These are phyloP conservation scores for Bradypus variegatus DNA, from an alignment of 2,797 vertebrate species.

Conservation along the genomic window DNA sequence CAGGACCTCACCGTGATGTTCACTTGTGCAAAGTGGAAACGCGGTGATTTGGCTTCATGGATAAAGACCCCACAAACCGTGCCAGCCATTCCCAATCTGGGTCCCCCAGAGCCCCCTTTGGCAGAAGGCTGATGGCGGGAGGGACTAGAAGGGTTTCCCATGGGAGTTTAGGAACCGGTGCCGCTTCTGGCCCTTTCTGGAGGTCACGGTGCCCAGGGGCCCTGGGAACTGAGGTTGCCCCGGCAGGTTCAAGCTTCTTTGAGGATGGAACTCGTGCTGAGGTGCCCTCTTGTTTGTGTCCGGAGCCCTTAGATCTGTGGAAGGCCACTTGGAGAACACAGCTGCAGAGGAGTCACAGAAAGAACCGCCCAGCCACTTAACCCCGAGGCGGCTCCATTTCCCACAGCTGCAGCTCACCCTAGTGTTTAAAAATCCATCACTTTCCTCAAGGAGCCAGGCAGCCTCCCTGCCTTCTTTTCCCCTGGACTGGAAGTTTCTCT, in stretches of 20 bases:
- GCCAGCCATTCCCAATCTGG: neutral
- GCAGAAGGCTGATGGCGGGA: neutral
- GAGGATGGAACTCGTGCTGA: neutral
- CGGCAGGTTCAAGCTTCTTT: no score
- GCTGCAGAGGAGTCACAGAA: neutral
- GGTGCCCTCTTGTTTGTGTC: neutral
- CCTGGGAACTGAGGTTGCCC: no score
- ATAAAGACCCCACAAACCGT: no score
- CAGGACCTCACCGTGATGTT: neutral
- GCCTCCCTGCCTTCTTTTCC: neutral
- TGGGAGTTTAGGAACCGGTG: fast-evolving
- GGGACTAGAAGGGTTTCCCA: neutral
- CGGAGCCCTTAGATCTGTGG: neutral
- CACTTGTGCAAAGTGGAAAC: neutral
- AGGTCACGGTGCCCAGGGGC: neutral
- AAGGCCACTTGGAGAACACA: neutral
- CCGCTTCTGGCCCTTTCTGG: neutral
- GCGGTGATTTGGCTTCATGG: neutral
- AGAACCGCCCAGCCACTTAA: no score
- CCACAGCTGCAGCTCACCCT: neutral
- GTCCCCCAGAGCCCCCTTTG: neutral
- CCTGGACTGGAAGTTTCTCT: no score
- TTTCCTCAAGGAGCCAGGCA: neutral
- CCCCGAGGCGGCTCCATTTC: neutral
- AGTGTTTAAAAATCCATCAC: no score